A percentile compares a stretch with the other conserved stretches of the same genome.
Evolutionary conservation across 2,113 vertebrate genomes (phyloP).

Genomic region (Indri indri): DNA sequence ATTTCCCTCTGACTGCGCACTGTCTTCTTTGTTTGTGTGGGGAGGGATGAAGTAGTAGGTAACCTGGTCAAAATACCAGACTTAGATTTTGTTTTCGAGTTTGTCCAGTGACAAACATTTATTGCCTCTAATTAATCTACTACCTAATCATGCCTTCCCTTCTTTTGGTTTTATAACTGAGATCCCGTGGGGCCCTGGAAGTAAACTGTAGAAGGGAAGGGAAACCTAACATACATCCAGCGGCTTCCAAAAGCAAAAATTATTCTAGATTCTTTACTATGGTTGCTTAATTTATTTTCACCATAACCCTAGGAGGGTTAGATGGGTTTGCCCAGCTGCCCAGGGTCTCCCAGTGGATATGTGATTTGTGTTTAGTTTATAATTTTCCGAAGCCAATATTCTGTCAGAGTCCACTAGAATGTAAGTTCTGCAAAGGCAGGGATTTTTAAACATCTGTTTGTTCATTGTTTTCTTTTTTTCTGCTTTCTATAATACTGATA

Average conservation of each 20-base stretch:
- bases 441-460: not conserved
- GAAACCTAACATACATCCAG: not conserved
- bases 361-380: not conserved
- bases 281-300: not conserved
- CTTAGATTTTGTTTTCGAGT: not conserved
- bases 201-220: not conserved
- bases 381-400: not conserved
- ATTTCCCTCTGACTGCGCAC: not conserved
- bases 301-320: not conserved
- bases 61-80: not conserved
- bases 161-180: not conserved
- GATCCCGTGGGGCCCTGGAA: not conserved
- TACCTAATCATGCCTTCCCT: not conserved
- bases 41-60: not conserved
- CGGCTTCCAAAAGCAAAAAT: not conserved
- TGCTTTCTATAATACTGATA: not conserved
- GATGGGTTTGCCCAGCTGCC: not conserved
- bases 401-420: not conserved
- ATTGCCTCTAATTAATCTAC: not conserved
- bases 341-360: not conserved
- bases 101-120: not conserved
- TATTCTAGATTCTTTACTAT: not conserved
- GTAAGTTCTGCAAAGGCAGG: not conserved
- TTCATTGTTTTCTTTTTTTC: not conserved
- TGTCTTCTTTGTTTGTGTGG: not conserved